phyloP scores from a whole-genome alignment of 2,797 vertebrate species.

The Aulostomus chinensis region DNA sequence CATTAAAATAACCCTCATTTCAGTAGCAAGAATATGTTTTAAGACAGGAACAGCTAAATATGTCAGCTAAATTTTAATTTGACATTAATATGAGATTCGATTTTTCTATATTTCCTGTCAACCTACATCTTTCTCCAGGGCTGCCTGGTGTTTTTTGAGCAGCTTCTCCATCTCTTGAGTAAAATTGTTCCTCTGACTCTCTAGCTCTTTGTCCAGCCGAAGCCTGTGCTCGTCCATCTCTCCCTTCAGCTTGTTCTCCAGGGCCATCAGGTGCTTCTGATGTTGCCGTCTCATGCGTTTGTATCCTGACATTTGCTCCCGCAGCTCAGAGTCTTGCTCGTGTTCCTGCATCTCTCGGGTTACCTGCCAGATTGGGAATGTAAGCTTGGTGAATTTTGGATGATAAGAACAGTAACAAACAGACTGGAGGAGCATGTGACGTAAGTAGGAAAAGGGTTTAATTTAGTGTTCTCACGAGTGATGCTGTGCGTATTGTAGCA shows the following conservation, averaged over 20 bases:
- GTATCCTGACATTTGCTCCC: conserved; percentile 99
- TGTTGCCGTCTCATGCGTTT: conserved; percentile 98
- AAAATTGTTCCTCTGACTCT: conserved; percentile 96
- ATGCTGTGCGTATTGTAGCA: conserved; percentile 97
- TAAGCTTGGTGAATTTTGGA: neutral
- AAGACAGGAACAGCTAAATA: no score
- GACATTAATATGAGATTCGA: no score
- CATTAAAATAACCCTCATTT: no score
- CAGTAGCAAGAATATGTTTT: no score
- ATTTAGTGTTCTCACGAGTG: conserved; percentile 84
- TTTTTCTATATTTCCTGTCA: neutral
- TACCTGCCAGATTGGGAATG: conserved; percentile 78
- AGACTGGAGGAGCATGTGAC: no score
- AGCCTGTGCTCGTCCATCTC: conserved; percentile 98
- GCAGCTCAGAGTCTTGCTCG: conserved; percentile 96
- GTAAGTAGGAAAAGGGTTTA: no score
- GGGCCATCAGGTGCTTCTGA: conserved; percentile 96
- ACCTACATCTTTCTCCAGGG: conserved; percentile 95
- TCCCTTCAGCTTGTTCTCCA: conserved; percentile 97
- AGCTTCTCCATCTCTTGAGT: conserved; percentile 98
- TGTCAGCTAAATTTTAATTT: no score
- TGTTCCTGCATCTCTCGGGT: conserved; percentile 98
- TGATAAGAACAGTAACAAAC: no score
- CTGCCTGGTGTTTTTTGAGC: conserved; percentile 95
- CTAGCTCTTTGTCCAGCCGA: conserved; percentile 96